Evolutionary conservation across 2,797 vertebrate species (phyloP).

Genomic region (Cossypha caffra): DNA sequence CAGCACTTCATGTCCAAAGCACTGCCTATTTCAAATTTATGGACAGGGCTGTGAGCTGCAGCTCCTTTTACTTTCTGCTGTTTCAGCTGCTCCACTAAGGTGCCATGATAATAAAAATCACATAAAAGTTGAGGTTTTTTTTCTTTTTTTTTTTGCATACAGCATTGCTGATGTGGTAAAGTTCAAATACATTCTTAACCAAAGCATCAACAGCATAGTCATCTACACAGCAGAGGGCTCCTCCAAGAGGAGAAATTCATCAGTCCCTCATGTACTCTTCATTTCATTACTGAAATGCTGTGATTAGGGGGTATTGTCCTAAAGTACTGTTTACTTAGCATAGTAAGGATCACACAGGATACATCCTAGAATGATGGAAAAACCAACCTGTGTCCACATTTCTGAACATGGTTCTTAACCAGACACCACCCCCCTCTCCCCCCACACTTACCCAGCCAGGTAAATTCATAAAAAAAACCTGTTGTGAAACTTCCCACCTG

Average conservation of each 20-base stretch:
- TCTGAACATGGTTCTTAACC: rapidly evolving
- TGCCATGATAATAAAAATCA: neutral
- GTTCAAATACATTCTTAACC: neutral
- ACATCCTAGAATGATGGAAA: neutral
- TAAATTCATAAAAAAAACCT: neutral
- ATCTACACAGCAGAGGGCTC: neutral
- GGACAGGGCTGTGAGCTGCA: neutral
- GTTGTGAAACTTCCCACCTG: neutral
- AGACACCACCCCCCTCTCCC: neutral
- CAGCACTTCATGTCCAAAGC: neutral
- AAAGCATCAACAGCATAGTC: neutral
- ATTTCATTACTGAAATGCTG: neutral
- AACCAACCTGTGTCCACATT: neutral
- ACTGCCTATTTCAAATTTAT: neutral
- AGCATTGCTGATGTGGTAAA: neutral
- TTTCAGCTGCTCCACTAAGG: neutral
- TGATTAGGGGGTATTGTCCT: neutral
- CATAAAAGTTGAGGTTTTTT: rapidly evolving
- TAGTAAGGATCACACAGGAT: neutral
- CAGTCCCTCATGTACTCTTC: neutral
- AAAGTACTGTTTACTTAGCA: neutral
- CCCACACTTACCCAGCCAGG: neutral
- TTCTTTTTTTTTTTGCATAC: neutral
- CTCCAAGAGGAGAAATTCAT: neutral
- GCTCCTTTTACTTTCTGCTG: neutral